Evolutionary conservation across 2,797 vertebrate species (phyloP).

Genomic region (Enteromius treurensis): DNA sequence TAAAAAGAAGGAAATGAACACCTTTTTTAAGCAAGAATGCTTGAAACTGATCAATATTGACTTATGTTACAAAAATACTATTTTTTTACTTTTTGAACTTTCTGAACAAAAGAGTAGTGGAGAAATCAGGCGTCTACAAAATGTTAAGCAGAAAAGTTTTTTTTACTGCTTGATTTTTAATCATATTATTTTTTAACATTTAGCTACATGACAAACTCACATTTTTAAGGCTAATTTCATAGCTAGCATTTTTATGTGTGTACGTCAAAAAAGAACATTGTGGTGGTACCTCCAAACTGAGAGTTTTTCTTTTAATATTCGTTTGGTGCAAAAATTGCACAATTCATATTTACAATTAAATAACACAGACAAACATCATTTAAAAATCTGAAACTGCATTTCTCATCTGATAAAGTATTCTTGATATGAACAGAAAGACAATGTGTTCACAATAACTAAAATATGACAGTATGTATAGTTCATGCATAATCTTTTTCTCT

Average conservation of each 20-base stretch:
- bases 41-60: not conserved
- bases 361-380: not conserved
- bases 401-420: not conserved
- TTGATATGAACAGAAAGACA: not conserved
- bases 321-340: not conserved
- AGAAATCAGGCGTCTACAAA: not conserved
- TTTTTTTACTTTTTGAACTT: not conserved
- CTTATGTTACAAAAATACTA: not conserved
- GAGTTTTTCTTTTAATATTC: not conserved
- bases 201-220: not conserved
- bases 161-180: no score
- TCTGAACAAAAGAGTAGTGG: not conserved
- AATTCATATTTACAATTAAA: not conserved
- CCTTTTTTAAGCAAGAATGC: not conserved
- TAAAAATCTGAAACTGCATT: not conserved
- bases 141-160: not conserved
- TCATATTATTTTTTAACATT: no score
- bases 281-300: not conserved
- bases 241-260: no score
- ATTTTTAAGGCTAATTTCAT: not conserved
- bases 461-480: not conserved
- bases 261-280: not conserved
- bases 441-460: not conserved
- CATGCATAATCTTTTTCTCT: constrained; percentile 5
- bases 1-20: not conserved